Evolutionary conservation across 1,140 invertebrate genomes (phyloP), one percentile per base, ranked within the genome.

Genomic region (Pseudomyrmex pallidus): DNA sequence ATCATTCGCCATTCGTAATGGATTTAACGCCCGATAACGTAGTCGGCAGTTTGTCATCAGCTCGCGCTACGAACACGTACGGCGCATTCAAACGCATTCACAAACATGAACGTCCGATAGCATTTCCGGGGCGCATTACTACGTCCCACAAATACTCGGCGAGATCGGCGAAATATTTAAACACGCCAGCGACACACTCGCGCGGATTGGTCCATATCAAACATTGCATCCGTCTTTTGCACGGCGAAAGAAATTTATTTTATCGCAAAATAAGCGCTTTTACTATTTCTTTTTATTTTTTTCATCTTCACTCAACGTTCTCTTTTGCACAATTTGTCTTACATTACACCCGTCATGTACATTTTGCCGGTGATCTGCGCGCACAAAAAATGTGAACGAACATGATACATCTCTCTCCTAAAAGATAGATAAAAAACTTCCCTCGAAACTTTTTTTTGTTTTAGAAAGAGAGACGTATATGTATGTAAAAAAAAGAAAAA

Each of bases 1-100:
- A 80, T 80, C 66, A 80, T 80, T 35, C 56, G 22, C 66, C 56
- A 80, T 80, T 80, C 76, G 66, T 72, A 72, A 80, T 72, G 76
- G 56, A 80, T 80, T 80, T 80, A 80, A 25, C 66, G 20, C 44
- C 22, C 76, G 66, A 80, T 80, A 72, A 62, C 76, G 54, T 59
- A 78, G 64, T 70, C 54, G 66, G 46, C 66, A 72, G 76, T 80
- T 80, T 80, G 76, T 80, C 64, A 78, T 22, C 64, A 59, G 12
- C n/a, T 72, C 66, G 54, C 66, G 66, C 20, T 61, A 70, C 54
- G 54, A 15, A 48, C 46, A 59, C 54, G 76, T 59, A 70, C 66
- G 56, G 22, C 25, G 63, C 44, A 78, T 78, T 70, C 20, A 57
- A 78, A 78, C 44, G 54, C 44, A 72, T 80, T 72, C 56, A 76